Evolutionary conservation across 2,888 invertebrate species (phyloP), one percentile per base, ranked within the genome.

Genomic region (Sarcophaga caerulescens): DNA sequence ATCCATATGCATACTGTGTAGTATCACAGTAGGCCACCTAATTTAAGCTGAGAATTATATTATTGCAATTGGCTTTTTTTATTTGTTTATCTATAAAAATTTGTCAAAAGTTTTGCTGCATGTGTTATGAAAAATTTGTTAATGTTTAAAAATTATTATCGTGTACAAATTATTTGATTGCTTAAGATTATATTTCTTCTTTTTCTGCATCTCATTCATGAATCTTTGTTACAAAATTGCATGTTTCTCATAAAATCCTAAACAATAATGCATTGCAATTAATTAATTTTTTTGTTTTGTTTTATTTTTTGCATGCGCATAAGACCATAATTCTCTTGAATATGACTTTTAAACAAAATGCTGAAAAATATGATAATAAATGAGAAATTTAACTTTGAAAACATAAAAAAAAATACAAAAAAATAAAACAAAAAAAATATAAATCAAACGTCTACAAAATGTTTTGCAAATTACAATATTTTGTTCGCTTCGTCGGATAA

Each of bases 361-460:
- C 52, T 52, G 52, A 52, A 52, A 52, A 52, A 0, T 52, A 52
- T 52, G 12, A 52, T 52, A 52, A 52, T 52, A 52, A 52, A 52
- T 52, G 52, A 52, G 52, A 52, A 52, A 52, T 52, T 14, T 14
- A 52, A 52, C 14, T 52, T 52, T 52, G 17, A 52, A 52, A 52
- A 52, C 52, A 52, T 47, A 47, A 52, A 52, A 52, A 52, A 47
- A 52, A 19, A 17, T 11, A 6, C 68, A 81, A 19, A 4, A 73
- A 57, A 4, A 21, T 3, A 44, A 47, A 52, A 14, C 0, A 35
- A 65, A 71, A 57, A 57, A 57, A 57, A 57, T 12, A 63, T n/a
- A 76, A 79, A 75, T 70, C 63, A 79, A 81, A 81, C 78, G 78
- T 69, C 74, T 75, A 75, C 69, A 75, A 80, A 84, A 59, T 80